Conservation (phyloP, 2,113 vertebrate species). For the Poecilia latipinna region DNA sequence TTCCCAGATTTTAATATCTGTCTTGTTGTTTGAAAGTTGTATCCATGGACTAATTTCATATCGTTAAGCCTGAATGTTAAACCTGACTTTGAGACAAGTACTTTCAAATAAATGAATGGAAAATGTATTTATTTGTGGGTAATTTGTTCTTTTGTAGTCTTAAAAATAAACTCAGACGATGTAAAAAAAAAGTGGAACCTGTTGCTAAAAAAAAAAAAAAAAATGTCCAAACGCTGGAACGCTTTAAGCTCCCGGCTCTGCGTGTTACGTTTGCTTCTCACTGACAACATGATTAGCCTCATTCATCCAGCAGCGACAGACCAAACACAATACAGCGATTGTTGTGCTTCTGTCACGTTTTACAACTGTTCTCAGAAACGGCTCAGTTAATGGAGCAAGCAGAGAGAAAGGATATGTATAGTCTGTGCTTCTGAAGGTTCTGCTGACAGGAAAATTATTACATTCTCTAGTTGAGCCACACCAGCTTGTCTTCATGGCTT, state of each 20-base stretch:
- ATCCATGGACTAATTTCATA: neutral
- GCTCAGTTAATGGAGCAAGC: constrained; percentile 53
- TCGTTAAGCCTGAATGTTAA: neutral
- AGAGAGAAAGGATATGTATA: constrained; percentile 32
- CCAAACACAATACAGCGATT: constrained; percentile 1
- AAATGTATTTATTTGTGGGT: neutral
- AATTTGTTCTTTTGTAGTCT: neutral
- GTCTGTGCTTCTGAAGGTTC: constrained; percentile 30
- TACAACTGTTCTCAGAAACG: constrained; percentile 44
- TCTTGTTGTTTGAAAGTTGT: no score
- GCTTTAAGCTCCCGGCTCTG: neutral
- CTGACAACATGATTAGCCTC: constrained; percentile 27
- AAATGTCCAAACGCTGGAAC: neutral
- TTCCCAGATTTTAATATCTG: no score
- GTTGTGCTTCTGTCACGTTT: constrained; percentile 35
- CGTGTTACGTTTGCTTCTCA: constrained; percentile 21
- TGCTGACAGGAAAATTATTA: constrained; percentile 47
- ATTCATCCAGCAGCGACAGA: constrained; percentile 44
- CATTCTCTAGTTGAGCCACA: constrained; percentile 7
- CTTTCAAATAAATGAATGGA: neutral
- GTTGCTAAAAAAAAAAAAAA: neutral
- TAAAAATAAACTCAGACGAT: neutral
- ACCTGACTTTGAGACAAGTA: neutral
- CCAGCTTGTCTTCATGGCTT: constrained; percentile 24
- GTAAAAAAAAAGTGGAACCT: neutral